Evolutionary conservation across 2,888 invertebrate genomes (phyloP).

Genomic region (Meliscaeva auricollis): DNA sequence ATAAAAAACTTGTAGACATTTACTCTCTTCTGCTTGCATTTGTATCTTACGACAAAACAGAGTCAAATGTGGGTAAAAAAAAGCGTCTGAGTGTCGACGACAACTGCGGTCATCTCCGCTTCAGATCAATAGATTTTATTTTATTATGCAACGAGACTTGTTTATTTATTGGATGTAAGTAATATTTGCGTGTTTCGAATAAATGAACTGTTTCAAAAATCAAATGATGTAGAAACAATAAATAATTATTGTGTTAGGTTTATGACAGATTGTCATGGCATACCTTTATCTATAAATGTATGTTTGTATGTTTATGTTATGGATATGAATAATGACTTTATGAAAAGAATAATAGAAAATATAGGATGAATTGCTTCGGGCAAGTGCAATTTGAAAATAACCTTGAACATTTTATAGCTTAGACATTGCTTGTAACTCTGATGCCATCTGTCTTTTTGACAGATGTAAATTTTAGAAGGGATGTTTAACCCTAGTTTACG

Average conservation of each 20-base stretch:
- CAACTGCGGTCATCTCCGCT: constrained; percentile 47
- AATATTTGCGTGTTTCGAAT: constrained; percentile 34
- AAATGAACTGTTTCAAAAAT: constrained; percentile 21
- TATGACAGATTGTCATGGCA: constrained; percentile 17
- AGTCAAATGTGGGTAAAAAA: constrained; percentile 19
- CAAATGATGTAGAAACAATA: constrained; percentile 19
- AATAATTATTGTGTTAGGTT: constrained; percentile 6
- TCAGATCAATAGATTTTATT: constrained; percentile 16
- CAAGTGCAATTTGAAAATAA: constrained; percentile 2
- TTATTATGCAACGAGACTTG: constrained; percentile 19
- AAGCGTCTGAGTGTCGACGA: constrained; percentile 21
- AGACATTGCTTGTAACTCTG: neutral
- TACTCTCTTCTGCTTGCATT: constrained; percentile 10
- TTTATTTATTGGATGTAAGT: constrained; percentile 31
- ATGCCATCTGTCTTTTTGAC: neutral
- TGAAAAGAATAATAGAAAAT: too few species aligned
- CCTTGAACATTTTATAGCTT: neutral
- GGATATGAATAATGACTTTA: neutral
- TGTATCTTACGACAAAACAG: neutral
- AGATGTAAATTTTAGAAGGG: neutral
- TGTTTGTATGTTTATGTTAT: neutral
- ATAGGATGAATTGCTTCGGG: neutral
- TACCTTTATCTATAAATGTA: neutral
- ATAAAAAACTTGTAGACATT: constrained; percentile 7
- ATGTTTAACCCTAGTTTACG: neutral